phyloP scores from a whole-genome alignment of 2,113 vertebrate genomes.

The Sigmodon hispidus region DNA sequence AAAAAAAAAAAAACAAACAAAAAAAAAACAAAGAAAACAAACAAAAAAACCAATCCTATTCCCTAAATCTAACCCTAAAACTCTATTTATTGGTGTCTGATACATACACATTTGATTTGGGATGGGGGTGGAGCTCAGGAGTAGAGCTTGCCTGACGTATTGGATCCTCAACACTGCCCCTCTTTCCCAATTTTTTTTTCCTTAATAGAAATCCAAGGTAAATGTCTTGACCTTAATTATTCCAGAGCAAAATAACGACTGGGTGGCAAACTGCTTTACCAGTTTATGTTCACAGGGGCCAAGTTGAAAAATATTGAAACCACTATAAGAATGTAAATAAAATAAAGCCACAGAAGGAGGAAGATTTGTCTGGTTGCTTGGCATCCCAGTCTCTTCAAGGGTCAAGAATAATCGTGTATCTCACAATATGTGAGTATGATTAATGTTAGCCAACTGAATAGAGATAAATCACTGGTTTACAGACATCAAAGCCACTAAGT shows the following conservation, averaged over 20 bases:
- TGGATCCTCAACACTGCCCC: not conserved
- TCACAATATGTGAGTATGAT: not conserved
- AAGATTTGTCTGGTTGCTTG: not conserved
- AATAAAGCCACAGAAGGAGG: conserved; percentile 41
- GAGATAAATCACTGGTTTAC: conserved; percentile 20
- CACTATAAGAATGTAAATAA: conserved; percentile 18
- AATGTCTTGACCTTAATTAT: not conserved
- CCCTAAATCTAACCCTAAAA: not conserved
- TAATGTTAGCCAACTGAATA: not conserved
- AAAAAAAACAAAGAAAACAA: too few species aligned
- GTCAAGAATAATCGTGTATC: not conserved
- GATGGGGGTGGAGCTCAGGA: not conserved
- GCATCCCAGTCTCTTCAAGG: not conserved
- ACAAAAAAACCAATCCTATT: too few species aligned
- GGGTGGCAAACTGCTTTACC: not conserved
- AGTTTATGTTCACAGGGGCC: not conserved
- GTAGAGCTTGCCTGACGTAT: not conserved
- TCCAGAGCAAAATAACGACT: not conserved
- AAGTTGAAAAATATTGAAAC: conserved; percentile 25
- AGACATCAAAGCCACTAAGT: not conserved
- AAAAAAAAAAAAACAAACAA: too few species aligned
- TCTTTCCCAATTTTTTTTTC: not conserved
- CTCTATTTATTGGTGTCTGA: not conserved
- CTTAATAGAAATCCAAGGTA: not conserved
- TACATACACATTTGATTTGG: not conserved